A percentile compares a stretch with the other conserved stretches of the same genome.
phyloP scores from a whole-genome alignment of 2,888 invertebrate genomes.

The Tachina fera region DNA sequence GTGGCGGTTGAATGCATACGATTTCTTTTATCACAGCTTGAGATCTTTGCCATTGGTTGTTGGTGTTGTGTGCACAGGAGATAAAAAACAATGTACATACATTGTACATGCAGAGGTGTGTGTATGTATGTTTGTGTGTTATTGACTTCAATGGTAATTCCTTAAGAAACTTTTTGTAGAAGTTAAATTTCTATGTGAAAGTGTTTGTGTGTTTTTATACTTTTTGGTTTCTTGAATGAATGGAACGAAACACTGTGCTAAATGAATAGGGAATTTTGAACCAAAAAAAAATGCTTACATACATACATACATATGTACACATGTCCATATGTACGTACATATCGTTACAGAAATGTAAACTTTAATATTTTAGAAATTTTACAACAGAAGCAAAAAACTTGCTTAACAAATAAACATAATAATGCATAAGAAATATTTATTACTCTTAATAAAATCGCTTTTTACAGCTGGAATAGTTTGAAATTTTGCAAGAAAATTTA shows the following conservation, averaged over 20 bases:
- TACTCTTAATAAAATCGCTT: too few species aligned
- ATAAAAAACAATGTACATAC: background rate
- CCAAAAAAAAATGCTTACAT: background rate
- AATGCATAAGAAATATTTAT: too few species aligned
- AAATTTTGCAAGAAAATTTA: too few species aligned
- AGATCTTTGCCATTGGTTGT: slow-evolving; percentile 77
- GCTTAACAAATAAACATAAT: too few species aligned
- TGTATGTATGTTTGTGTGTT: slow-evolving; percentile 4
- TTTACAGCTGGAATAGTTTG: too few species aligned
- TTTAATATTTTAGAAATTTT: too few species aligned
- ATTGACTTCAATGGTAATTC: slow-evolving; percentile 62
- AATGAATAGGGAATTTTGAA: slow-evolving; percentile 3
- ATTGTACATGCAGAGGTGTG: background rate
- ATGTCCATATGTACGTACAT: slow-evolving; percentile 16
- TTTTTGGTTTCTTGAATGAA: slow-evolving; percentile 40
- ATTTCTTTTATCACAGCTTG: slow-evolving; percentile 75
- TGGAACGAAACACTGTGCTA: slow-evolving; percentile 20
- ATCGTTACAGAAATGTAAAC: too few species aligned
- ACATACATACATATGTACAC: slow-evolving; percentile 23
- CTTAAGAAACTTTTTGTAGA: slow-evolving; percentile 30
- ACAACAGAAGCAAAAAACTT: too few species aligned
- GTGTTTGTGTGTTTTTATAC: background rate
- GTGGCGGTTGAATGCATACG: slow-evolving; percentile 67
- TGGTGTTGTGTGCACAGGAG: slow-evolving; percentile 47
- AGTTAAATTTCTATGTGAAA: background rate